Evolutionary conservation across 2,113 vertebrate genomes (phyloP).

Genomic region (Microtus ochrogaster): DNA sequence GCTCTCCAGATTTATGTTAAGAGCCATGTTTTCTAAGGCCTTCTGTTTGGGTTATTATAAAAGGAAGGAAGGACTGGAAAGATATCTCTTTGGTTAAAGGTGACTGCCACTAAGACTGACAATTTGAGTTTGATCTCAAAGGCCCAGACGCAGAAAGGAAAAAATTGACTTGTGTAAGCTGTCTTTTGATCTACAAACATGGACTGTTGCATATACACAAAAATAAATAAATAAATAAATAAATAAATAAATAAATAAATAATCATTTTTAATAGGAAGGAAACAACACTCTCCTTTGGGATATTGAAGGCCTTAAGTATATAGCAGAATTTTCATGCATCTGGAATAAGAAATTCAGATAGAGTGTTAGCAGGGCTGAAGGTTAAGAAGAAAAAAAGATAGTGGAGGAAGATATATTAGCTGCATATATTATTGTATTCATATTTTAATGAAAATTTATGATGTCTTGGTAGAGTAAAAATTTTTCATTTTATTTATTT

Average conservation of each 20-base stretch:
- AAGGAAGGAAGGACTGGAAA: background rate
- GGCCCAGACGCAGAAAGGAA: too few relatives aligned
- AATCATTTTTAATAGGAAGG: background rate
- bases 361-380: background rate
- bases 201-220: background rate
- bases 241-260: background rate
- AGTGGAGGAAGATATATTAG: slow-evolving; percentile 24
- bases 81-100: background rate
- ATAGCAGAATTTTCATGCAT: slow-evolving; percentile 10
- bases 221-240: background rate
- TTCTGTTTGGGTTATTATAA: slow-evolving; percentile 78
- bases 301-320: slow-evolving; percentile 26
- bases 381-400: background rate
- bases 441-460: slow-evolving; percentile 74
- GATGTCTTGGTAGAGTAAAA: slow-evolving; percentile 56
- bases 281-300: background rate
- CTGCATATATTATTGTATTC: slow-evolving; percentile 57
- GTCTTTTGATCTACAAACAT: too few relatives aligned
- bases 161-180: background rate
- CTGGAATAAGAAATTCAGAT: slow-evolving; percentile 50
- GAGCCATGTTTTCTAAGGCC: slow-evolving; percentile 77
- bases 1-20: slow-evolving; percentile 78
- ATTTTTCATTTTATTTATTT: too few relatives aligned
- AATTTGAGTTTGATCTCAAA: too few relatives aligned
- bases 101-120: background rate